Conservation (phyloP, 2,888 invertebrate genomes). For the Encarsia formosa region DNA sequence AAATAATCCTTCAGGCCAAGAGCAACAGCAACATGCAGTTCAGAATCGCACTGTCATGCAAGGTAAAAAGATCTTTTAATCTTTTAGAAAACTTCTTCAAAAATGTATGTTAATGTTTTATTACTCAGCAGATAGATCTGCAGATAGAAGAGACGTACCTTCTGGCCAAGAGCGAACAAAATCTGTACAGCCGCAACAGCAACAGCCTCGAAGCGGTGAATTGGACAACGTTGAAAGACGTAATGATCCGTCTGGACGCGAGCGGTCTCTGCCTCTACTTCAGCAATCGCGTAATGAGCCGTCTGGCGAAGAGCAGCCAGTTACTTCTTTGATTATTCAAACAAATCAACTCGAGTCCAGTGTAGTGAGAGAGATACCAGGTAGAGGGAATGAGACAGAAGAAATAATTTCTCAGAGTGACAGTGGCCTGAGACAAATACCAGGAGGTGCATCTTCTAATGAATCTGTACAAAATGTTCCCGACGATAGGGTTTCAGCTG, state of each 20-base stretch:
- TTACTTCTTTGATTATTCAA: conserved; percentile 20
- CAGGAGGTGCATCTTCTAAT: conserved; percentile 45
- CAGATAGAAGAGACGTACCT: conserved; percentile 20
- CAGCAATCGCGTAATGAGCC: conserved; percentile 47
- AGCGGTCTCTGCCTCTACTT: conserved; percentile 40
- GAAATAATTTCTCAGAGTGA: conserved; percentile 37
- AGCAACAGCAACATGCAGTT: conserved; percentile 30
- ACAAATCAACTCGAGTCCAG: conserved; percentile 36
- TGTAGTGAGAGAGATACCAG: conserved; percentile 43
- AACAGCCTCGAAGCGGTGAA: conserved; percentile 35
- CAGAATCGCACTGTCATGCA: conserved; percentile 8
- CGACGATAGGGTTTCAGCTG: conserved; percentile 36
- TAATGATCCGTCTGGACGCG: conserved; percentile 47
- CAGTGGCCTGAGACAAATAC: conserved; percentile 41
- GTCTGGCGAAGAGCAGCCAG: conserved; percentile 41
- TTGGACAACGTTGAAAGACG: conserved; percentile 39
- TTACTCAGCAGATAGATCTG: conserved; percentile 12
- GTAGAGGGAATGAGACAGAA: conserved; percentile 40
- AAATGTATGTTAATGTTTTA: no score
- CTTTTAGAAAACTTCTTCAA: no score
- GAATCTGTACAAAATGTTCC: conserved; percentile 35
- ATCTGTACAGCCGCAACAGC: conserved; percentile 38
- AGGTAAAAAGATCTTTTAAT: conserved; percentile 1
- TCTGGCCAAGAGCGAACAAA: conserved; percentile 32
- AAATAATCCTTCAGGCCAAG: conserved; percentile 47